These are phyloP conservation scores for Aramus guarauna DNA, from an alignment of 2,113 vertebrate species.

Conservation along the genomic window DNA sequence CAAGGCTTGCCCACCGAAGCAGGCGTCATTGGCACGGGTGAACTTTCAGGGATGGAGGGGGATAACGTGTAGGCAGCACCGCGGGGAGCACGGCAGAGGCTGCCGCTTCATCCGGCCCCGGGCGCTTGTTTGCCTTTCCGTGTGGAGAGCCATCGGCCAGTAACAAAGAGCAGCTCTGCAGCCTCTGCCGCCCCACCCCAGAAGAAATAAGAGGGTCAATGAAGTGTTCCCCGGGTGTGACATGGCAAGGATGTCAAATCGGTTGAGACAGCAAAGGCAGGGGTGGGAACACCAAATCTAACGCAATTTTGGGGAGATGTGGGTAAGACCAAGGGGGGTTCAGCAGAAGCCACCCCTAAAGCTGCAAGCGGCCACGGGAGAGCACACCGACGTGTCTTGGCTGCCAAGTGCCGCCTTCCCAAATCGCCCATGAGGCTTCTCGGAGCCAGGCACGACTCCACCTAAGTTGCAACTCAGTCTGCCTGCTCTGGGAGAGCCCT, in stretches of 20 bases:
- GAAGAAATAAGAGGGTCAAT: fast-evolving
- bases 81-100: background rate
- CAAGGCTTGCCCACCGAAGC: fast-evolving
- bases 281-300: background rate
- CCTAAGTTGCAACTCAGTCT: background rate
- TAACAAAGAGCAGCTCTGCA: background rate
- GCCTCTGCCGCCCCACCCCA: background rate
- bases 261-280: background rate
- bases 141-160: background rate
- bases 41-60: background rate
- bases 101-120: fast-evolving
- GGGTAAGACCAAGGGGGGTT: background rate
- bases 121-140: background rate
- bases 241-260: background rate
- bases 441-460: background rate
- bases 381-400: background rate
- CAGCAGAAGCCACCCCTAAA: background rate
- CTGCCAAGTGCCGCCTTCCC: background rate
- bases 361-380: fast-evolving
- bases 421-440: background rate
- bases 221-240: background rate
- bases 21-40: fast-evolving
- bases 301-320: background rate
- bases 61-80: background rate
- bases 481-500: fast-evolving